Percentiles rank a stretch among this genome's conserved stretches.
These are phyloP conservation scores for Bruchidius siliquastri DNA, from an alignment of 2,888 invertebrate genomes.

Conservation along the genomic window DNA sequence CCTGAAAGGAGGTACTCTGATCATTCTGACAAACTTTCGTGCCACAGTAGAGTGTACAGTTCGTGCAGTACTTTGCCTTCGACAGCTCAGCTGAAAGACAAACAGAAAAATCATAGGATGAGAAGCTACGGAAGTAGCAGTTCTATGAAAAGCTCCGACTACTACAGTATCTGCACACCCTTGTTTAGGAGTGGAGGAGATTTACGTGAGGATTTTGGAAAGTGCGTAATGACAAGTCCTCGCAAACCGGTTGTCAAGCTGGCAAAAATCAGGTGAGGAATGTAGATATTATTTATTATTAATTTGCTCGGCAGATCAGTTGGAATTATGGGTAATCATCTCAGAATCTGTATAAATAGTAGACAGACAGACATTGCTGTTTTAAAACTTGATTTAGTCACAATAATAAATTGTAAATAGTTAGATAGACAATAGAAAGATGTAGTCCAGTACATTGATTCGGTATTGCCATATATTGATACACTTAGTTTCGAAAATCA, in stretches of 20 bases:
- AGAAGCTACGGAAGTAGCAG: conserved; percentile 34
- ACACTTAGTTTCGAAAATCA: too few species aligned
- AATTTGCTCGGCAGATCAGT: too few species aligned
- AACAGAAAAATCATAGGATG: background rate
- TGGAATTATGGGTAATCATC: too few species aligned
- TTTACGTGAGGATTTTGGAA: conserved; percentile 21
- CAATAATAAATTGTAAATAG: too few species aligned
- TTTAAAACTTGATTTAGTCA: too few species aligned
- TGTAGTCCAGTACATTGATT: too few species aligned
- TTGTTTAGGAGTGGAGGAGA: conserved; percentile 20
- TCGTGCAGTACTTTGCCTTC: conserved; percentile 20
- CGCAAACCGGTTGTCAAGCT: conserved; percentile 42
- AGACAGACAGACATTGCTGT: too few species aligned
- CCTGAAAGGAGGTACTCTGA: conserved; percentile 31
- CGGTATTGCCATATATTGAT: too few species aligned
- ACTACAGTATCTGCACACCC: conserved; percentile 30
- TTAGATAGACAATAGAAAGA: too few species aligned
- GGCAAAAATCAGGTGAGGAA: conserved; percentile 43
- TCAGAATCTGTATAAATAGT: too few species aligned
- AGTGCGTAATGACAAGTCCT: conserved; percentile 39
- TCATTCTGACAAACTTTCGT: conserved; percentile 22
- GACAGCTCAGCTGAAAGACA: background rate
- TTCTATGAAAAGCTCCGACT: conserved; percentile 43
- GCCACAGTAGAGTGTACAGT: conserved; percentile 5
- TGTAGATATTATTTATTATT: too few species aligned